These are phyloP conservation scores for Acanthaster planci DNA, from an alignment of 35 echinoderm and acorn worm genomes.

Conservation along the genomic window DNA sequence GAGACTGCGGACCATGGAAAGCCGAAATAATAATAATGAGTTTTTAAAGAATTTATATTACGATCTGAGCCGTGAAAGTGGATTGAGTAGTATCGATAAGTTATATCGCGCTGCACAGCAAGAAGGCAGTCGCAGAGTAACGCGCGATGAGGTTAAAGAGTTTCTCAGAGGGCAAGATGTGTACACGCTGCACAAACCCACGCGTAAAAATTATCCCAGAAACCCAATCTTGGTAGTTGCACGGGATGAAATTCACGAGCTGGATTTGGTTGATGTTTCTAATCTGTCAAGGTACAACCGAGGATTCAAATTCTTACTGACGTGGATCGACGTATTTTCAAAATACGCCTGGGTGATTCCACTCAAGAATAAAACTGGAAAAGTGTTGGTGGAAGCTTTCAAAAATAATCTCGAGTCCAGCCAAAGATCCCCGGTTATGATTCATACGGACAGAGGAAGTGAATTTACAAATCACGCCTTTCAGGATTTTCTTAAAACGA, in stretches of 20 bases:
- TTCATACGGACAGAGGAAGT: conserved; percentile 59
- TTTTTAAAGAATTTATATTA: background rate
- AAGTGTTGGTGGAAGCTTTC: conserved; percentile 23
- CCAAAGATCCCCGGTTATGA: conserved; percentile 4
- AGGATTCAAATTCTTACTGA: background rate
- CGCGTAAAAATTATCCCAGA: conserved; percentile 27
- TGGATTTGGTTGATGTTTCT: conserved; percentile 1
- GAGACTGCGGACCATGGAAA: background rate
- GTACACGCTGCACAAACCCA: conserved; percentile 15
- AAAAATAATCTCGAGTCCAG: conserved; percentile 28
- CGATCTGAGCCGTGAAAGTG: background rate
- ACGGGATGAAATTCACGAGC: background rate
- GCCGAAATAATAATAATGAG: background rate
- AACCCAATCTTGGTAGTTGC: background rate
- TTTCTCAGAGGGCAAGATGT: conserved; percentile 22
- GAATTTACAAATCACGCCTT: conserved; percentile 74
- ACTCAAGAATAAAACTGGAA: conserved; percentile 30
- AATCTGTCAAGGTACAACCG: background rate
- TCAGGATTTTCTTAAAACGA: conserved; percentile 56
- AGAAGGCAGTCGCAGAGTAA: background rate
- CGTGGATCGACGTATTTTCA: conserved; percentile 23
- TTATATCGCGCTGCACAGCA: background rate
- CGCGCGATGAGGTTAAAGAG: background rate
- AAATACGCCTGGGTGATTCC: conserved; percentile 46
- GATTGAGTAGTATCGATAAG: conserved; percentile 8